Conservation (phyloP, 2,888 invertebrate genomes). For the Diabrotica balteata region DNA sequence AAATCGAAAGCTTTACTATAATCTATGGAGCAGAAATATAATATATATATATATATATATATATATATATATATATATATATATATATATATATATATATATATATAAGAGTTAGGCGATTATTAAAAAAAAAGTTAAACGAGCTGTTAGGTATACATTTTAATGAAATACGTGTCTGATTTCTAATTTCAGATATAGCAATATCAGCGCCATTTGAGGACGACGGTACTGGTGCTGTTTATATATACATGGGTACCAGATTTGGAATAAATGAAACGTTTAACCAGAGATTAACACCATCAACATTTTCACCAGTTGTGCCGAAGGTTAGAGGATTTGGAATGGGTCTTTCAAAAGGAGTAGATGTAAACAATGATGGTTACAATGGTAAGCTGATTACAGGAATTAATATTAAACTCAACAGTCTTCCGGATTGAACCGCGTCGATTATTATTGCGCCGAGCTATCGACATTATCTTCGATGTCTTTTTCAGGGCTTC, state of each 20-base stretch:
- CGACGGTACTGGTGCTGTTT: slow-evolving; percentile 67
- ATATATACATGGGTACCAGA: slow-evolving; percentile 67
- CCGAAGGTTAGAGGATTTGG: slow-evolving; percentile 64
- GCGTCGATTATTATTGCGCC: too few relatives aligned
- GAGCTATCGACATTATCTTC: too few relatives aligned
- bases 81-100: too few relatives aligned
- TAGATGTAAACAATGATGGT: slow-evolving; percentile 68
- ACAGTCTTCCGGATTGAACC: too few relatives aligned
- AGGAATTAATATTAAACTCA: too few relatives aligned
- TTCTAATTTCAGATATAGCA: slow-evolving; percentile 64
- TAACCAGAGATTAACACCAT: slow-evolving; percentile 64
- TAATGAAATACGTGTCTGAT: background rate
- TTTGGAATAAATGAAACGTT: slow-evolving; percentile 61
- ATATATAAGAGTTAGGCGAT: too few relatives aligned
- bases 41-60: too few relatives aligned
- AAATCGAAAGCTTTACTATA: too few relatives aligned
- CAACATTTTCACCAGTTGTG: slow-evolving; percentile 49
- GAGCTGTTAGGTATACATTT: background rate
- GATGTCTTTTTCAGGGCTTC: too few relatives aligned
- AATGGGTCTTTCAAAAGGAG: slow-evolving; percentile 66
- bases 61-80: too few relatives aligned
- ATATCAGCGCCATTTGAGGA: slow-evolving; percentile 73
- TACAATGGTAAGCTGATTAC: slow-evolving; percentile 64
- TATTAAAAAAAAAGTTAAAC: too few relatives aligned
- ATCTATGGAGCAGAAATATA: too few relatives aligned